A percentile compares a stretch with the other conserved stretches of the same genome.
phyloP scores from a whole-genome alignment of 2,797 vertebrate species.

The Chelmon rostratus region DNA sequence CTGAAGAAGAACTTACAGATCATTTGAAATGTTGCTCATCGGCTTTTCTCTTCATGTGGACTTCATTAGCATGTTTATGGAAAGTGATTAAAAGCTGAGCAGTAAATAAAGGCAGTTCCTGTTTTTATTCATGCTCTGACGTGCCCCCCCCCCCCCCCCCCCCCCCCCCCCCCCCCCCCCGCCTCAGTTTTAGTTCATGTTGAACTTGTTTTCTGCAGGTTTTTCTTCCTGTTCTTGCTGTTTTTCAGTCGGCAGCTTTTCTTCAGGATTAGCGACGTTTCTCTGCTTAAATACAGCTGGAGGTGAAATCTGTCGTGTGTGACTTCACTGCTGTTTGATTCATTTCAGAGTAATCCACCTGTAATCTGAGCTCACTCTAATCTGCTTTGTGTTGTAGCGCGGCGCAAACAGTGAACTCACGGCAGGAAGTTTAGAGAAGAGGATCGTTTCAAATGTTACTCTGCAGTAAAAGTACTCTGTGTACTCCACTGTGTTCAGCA shows the following conservation, averaged over 20 bases:
- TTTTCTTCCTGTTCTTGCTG: neutral
- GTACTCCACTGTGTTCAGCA: too few relatives aligned
- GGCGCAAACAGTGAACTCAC: conserved; percentile 17
- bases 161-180: too few relatives aligned
- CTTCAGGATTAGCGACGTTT: neutral
- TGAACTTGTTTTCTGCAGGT: neutral
- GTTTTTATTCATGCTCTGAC: too few relatives aligned
- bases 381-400: conserved; percentile 39
- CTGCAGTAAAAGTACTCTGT: too few relatives aligned
- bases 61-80: conserved; percentile 17
- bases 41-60: conserved; percentile 9
- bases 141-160: too few relatives aligned
- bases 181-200: neutral
- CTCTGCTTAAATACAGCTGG: neutral
- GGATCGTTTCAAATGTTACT: neutral
- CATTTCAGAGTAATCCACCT: conserved; percentile 59
- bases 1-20: conserved; percentile 8
- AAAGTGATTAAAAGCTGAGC: neutral
- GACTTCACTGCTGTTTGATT: conserved; percentile 20
- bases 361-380: conserved; percentile 43
- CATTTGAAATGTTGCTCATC: conserved; percentile 15
- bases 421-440: conserved; percentile 6
- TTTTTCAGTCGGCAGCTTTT: neutral
- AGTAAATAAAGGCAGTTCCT: too few relatives aligned
- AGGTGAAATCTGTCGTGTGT: conserved; percentile 12